Percentiles rank a stretch among this genome's conserved stretches.
Conservation (phyloP, 2,888 invertebrate species). For the Pyrochroa serraticornis region DNA sequence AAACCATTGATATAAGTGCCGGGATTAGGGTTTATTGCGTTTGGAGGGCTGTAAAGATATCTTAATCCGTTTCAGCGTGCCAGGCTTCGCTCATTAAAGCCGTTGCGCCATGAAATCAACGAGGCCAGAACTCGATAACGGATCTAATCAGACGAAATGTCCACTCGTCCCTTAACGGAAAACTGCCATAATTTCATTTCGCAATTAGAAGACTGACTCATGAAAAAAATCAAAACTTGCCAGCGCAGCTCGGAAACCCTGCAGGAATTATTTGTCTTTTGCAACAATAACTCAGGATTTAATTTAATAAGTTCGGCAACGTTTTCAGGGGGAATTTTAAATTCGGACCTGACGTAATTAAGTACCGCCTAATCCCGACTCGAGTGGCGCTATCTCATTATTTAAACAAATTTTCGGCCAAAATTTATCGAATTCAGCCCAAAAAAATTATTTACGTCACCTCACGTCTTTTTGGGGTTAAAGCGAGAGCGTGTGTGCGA, state of each 20-base stretch:
- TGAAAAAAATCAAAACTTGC: constrained; percentile 13
- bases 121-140: constrained; percentile 33
- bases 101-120: constrained; percentile 33
- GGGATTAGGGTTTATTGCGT: constrained; percentile 13
- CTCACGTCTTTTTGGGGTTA: too few relatives aligned
- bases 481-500: too few relatives aligned
- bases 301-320: too few relatives aligned
- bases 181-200: constrained; percentile 15
- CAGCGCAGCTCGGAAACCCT: background rate
- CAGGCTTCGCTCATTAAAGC: constrained; percentile 29
- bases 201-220: constrained; percentile 8
- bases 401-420: too few relatives aligned
- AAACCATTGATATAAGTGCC: background rate
- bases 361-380: too few relatives aligned
- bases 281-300: background rate
- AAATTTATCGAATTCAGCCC: constrained; percentile 7
- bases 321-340: constrained; percentile 3
- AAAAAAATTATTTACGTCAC: background rate
- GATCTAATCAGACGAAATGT: constrained; percentile 35
- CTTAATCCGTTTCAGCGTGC: constrained; percentile 15
- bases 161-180: constrained; percentile 14
- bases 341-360: background rate
- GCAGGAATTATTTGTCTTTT: constrained; percentile 6
- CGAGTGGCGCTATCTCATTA: too few relatives aligned
- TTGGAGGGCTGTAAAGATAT: constrained; percentile 23